These are phyloP conservation scores for Stegodyphus mimosarum DNA, from an alignment of 1,140 invertebrate genomes.

Conservation along the genomic window DNA sequence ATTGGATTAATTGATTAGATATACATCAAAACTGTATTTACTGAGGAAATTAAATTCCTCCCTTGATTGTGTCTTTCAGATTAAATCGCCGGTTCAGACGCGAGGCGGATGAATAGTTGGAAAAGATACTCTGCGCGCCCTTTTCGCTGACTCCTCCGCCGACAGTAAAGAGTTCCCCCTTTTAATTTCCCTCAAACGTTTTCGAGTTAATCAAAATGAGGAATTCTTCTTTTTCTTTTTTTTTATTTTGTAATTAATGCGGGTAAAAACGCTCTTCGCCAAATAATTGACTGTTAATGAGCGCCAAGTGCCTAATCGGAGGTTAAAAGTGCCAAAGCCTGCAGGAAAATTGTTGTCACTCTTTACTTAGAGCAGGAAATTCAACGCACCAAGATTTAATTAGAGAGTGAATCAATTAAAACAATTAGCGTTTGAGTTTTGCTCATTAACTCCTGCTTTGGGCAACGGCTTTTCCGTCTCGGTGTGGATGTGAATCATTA, in stretches of 20 bases:
- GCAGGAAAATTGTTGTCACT: conserved; percentile 36
- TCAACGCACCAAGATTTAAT: conserved; percentile 43
- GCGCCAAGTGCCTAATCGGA: conserved; percentile 44
- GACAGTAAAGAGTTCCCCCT: conserved; percentile 8
- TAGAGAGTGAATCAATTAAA: conserved; percentile 57
- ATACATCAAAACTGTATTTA: conserved; percentile 61
- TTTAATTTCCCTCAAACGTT: conserved; percentile 54
- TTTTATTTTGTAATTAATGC: conserved; percentile 37
- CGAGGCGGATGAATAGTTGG: neutral
- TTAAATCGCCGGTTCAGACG: conserved; percentile 47
- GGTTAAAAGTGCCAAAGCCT: conserved; percentile 57
- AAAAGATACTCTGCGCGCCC: neutral
- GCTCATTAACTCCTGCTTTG: conserved; percentile 47
- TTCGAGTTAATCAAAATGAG: conserved; percentile 59
- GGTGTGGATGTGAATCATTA: neutral
- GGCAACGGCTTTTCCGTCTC: conserved; percentile 6
- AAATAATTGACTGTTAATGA: conserved; percentile 57
- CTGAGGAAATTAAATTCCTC: conserved; percentile 58
- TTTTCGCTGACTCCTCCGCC: conserved; percentile 11
- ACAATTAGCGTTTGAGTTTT: conserved; percentile 57
- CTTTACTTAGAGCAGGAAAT: conserved; percentile 41
- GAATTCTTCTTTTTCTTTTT: conserved; percentile 29
- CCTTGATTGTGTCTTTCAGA: conserved; percentile 53
- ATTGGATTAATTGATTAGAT: conserved; percentile 58
- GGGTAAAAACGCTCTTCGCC: conserved; percentile 46